Percentiles rank a stretch among this genome's conserved stretches.
Conservation (phyloP, 1,140 invertebrate genomes). For the Aricia agestis region DNA sequence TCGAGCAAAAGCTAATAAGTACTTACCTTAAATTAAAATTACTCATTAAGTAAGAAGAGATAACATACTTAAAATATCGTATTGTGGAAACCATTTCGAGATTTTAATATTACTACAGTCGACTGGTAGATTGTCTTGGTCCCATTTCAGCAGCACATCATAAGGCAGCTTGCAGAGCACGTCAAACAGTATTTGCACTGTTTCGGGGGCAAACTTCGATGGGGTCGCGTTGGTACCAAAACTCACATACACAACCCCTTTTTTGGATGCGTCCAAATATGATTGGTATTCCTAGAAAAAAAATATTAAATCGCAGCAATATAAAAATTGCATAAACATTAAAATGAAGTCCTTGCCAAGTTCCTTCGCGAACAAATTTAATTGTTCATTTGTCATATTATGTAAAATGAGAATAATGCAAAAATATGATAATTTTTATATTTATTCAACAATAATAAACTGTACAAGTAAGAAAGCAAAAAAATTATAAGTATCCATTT, state of each 20-base stretch:
- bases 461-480: too few relatives aligned
- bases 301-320: too few relatives aligned
- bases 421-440: too few relatives aligned
- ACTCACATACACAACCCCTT: constrained; percentile 79
- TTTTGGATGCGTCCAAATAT: constrained; percentile 70
- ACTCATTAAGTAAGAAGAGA: neutral
- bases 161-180: constrained; percentile 58
- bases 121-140: constrained; percentile 42
- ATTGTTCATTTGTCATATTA: too few relatives aligned
- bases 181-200: constrained; percentile 51
- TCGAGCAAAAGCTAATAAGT: too few relatives aligned
- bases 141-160: constrained; percentile 71
- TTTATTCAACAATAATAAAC: too few relatives aligned
- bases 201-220: constrained; percentile 47
- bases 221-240: constrained; percentile 76
- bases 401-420: too few relatives aligned
- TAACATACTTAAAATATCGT: constrained; percentile 65
- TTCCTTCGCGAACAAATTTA: too few relatives aligned
- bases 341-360: too few relatives aligned
- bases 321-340: too few relatives aligned
- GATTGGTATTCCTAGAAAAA: constrained; percentile 69
- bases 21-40: too few relatives aligned
- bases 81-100: constrained; percentile 75
- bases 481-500: too few relatives aligned
- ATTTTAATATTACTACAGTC: constrained; percentile 67